These are phyloP conservation scores for Phyto melanocephala DNA, from an alignment of 2,888 invertebrate species.

Conservation along the genomic window DNA sequence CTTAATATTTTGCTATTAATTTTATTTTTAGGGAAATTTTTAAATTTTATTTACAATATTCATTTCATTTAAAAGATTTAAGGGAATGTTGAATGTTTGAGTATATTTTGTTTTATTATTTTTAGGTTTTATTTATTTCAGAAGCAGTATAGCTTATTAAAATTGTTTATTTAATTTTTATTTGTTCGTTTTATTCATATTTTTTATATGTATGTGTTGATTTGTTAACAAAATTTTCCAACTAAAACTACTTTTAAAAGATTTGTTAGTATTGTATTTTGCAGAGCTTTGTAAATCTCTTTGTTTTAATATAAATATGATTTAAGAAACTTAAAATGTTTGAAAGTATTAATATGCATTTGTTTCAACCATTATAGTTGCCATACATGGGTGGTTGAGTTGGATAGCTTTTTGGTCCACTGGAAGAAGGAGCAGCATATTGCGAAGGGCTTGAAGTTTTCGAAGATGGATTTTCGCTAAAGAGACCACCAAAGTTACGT, in stretches of 20 bases:
- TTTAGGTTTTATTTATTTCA: background rate
- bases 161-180: conserved; percentile 9
- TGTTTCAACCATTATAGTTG: conserved; percentile 52
- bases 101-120: conserved; percentile 5
- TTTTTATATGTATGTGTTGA: conserved; percentile 11
- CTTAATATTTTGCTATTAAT: conserved; percentile 16
- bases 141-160: background rate
- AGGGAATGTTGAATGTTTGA: background rate
- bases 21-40: conserved; percentile 15
- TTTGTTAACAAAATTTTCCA: conserved; percentile 12
- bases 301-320: background rate
- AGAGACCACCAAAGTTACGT: conserved; percentile 77
- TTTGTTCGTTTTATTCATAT: background rate
- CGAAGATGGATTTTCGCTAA: conserved; percentile 76
- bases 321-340: background rate
- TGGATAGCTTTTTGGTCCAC: conserved; percentile 74
- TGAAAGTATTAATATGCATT: background rate
- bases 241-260: conserved; percentile 47
- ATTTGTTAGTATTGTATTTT: conserved; percentile 28
- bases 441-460: conserved; percentile 59
- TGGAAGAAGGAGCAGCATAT: conserved; percentile 62
- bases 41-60: conserved; percentile 41
- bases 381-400: conserved; percentile 74
- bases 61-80: background rate
- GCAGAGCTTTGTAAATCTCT: background rate